Conservation (phyloP, 1,140 invertebrate species). For the Acromyrmex heyeri region DNA sequence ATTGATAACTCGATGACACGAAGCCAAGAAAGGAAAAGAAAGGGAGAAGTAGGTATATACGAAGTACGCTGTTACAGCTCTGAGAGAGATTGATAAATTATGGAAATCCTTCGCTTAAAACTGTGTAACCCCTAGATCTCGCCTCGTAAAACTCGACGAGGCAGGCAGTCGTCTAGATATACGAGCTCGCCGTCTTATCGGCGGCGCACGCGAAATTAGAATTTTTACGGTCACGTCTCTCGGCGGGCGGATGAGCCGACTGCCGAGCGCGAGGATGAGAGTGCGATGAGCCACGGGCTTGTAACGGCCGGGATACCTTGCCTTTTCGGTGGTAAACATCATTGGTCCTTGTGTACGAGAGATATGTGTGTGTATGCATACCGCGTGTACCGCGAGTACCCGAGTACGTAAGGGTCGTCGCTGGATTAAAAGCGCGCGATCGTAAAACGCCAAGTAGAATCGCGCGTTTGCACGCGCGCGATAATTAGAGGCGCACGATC, state of each 20-base stretch:
- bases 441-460: neutral
- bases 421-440: constrained; percentile 37
- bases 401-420: neutral
- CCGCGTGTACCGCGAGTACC: neutral
- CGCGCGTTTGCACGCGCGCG: neutral
- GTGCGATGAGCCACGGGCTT: constrained; percentile 34
- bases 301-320: neutral
- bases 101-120: constrained; percentile 58
- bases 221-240: constrained; percentile 61
- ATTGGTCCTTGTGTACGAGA: neutral
- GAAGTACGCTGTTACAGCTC: constrained; percentile 11
- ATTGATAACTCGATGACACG: neutral
- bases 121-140: constrained; percentile 55
- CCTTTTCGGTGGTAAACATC: constrained; percentile 29
- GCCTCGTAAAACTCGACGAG: constrained; percentile 59
- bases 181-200: constrained; percentile 61
- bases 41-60: neutral
- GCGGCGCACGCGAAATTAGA: constrained; percentile 58
- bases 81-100: constrained; percentile 58
- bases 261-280: neutral
- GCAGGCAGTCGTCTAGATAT: constrained; percentile 57
- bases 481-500: constrained; percentile 46
- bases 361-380: neutral
- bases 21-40: neutral
- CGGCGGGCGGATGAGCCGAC: constrained; percentile 17